Base-by-base conservation (phyloP, 2,113 vertebrate genomes). In the Ictidomys tridecemlineatus region DNA sequence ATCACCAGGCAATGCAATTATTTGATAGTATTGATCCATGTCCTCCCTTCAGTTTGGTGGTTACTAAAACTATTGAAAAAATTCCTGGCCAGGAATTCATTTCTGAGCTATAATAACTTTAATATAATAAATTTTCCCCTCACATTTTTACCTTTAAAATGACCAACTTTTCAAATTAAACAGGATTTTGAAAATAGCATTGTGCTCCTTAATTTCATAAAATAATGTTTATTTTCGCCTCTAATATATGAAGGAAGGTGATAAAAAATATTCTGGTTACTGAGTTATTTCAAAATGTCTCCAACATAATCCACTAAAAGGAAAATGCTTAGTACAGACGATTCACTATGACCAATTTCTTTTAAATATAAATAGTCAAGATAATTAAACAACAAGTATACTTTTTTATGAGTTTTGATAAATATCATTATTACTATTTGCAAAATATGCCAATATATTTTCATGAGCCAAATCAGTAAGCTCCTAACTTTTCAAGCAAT, bases 201-300 rank as follows among this genome's bases (percentile, higher is more conserved):
- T 39, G 0, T 24, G 1, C 12, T 83, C 37, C 13, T 79, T 92
- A 26, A 82, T 89, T 78, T 80, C 18, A 70, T 32, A 95, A 90
- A 93, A 77, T 48, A 63, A 70, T 61, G 42, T 1, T 11, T 10
- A 32, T 73, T 22, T 79, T 26, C 28, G 67, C 63, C 30, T 12
- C 9, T 34, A 34, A 69, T 67, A 39, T 39, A 42, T 51, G 18
- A 1, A 70, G 5, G 17, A 79, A 0, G 1, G 0, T 86, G 13
- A 89, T 79, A 65, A 67, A 86, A 87, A 93, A 37, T 48, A 74
- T 30, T 93, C 16, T 92, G 9, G 24, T 34, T 79, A 83, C 42
- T 61, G 42, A 94, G 39, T 93, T 79, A 72, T 92, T 93, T 95
- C 14, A 51, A 73, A 91, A 72, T 82, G 2, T 37, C 51, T 89